Evolutionary conservation across 2,113 vertebrate species (phyloP), one percentile per base, ranked within the genome.

Genomic region (Vidua macroura): DNA sequence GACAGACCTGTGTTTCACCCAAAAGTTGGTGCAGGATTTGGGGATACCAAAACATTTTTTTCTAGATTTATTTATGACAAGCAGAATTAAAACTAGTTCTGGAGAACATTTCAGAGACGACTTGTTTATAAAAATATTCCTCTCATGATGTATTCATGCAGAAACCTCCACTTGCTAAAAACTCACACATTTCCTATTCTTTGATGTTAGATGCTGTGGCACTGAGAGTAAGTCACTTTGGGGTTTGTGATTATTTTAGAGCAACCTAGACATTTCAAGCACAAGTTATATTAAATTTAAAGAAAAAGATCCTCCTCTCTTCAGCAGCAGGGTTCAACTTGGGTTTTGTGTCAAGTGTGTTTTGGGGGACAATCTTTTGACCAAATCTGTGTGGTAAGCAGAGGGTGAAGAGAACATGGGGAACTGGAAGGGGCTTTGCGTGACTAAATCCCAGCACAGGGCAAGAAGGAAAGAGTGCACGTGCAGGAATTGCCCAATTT

Each of bases 91-190:
- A 91, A 33, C 31, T 41, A 4, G 31, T 74, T 28, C 80, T 69
- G 52, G 44, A 88, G 88, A 93, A 43, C 44, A 64, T 1, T 39
- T 37, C 41, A 52, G 79, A 44, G 37, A 59, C 35, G 18, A 16
- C 15, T 83, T 92, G 41, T 62, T 93, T 80, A 78, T 72, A 49
- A 93, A 96, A 92, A 79, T 75, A 83, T 25, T 46, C n/a, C n/a
- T 72, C 23, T 91, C 73, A 23, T 73, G 30, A 87, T 69, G n/a
- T 64, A 84, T 75, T 86, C 53, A 20, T 86, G 74, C 27, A 81
- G 86, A 81, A 95, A 88, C 41, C 56, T 88, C 76, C 69, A 41
- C 80, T 83, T 81, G 69, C 69, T 90, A n/a, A 92, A 87, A 89
- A 7, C 24, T 88, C 92, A 77, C 17, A 10, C n/a, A 10, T 62